A percentile compares a stretch with the other conserved stretches of the same genome.
Evolutionary conservation across 64 coral and sea anemone species (phyloP).

Genomic region (Actinia equina): DNA sequence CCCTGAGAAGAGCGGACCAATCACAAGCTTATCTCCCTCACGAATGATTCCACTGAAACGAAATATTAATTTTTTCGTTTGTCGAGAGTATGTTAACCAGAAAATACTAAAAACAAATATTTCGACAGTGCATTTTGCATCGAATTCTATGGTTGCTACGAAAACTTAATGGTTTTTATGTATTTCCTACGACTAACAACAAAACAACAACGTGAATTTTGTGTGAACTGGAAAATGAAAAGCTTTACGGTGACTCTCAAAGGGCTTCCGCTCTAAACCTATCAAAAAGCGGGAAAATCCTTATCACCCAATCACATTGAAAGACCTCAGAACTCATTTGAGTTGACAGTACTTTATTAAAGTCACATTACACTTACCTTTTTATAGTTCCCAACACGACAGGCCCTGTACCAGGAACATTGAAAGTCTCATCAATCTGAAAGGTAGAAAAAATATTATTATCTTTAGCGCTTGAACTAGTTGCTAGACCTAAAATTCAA

Average conservation of each 20-base stretch:
- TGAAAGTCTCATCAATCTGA: conserved; percentile 94
- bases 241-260: background rate
- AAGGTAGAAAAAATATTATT: background rate
- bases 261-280: no score
- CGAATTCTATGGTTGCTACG: no score
- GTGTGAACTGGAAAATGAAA: background rate
- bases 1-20: conserved; percentile 74
- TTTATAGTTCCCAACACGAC: conserved; percentile 88
- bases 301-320: no score
- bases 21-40: conserved; percentile 74
- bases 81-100: no score
- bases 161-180: no score
- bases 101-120: no score
- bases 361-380: conserved; percentile 42
- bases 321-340: no score
- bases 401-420: conserved; percentile 91
- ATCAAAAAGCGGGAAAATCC: no score
- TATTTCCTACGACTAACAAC: no score
- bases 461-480: background rate
- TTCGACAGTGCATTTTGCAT: no score
- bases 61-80: background rate
- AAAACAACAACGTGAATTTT: background rate
- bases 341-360: no score
- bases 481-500: no score
- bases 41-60: conserved; percentile 75